phyloP scores from a whole-genome alignment of 1,140 invertebrate species.

The Anastrepha ludens region DNA sequence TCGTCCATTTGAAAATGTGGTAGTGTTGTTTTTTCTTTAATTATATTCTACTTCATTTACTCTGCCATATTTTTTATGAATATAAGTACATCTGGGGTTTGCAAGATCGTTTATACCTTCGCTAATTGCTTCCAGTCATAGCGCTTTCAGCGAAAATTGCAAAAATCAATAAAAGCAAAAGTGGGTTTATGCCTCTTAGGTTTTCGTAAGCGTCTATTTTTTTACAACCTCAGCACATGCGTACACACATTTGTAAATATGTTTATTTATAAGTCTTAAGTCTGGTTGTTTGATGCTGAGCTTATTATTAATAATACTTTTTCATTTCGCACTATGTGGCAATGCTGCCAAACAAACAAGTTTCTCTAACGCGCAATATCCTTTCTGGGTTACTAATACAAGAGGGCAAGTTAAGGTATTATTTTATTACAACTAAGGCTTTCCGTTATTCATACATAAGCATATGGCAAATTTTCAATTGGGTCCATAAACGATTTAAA shows the following conservation, averaged over 20 bases:
- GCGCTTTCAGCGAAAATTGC: neutral
- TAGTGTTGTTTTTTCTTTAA: neutral
- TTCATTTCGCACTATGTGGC: too few relatives aligned
- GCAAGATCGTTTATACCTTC: neutral
- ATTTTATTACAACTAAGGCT: too few relatives aligned
- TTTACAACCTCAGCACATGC: neutral
- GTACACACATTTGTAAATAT: neutral
- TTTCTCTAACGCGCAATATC: too few relatives aligned
- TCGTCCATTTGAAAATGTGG: too few relatives aligned
- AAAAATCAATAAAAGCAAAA: neutral
- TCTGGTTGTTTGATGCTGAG: too few relatives aligned
- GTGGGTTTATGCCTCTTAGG: neutral
- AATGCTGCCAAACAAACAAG: too few relatives aligned
- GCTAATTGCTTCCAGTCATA: neutral
- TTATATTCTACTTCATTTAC: neutral
- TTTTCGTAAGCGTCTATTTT: neutral
- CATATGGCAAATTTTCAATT: too few relatives aligned
- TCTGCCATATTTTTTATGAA: conserved; percentile 6
- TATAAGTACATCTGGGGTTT: neutral
- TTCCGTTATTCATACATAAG: too few relatives aligned
- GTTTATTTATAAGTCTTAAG: neutral
- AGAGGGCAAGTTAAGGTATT: too few relatives aligned
- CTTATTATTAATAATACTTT: too few relatives aligned
- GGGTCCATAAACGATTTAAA: too few relatives aligned
- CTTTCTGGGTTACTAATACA: too few relatives aligned